Base-by-base conservation (phyloP, 2,888 invertebrate species). In the Perizoma affinitatum region DNA sequence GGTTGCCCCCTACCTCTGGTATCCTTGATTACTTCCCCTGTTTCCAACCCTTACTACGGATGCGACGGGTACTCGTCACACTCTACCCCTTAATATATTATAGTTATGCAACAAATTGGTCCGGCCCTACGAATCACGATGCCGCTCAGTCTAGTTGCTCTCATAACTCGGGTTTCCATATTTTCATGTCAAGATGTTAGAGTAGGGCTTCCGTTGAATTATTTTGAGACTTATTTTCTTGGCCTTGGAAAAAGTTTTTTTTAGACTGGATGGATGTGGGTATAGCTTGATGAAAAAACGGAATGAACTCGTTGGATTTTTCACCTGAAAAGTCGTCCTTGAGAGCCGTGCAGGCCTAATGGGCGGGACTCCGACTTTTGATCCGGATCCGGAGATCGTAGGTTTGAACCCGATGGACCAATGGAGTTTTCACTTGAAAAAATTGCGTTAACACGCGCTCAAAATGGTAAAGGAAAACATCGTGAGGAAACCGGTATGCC, bases 61-160 rank as follows among this genome's bases (percentile, higher is more conserved):
- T 43, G 68, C 10, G 47, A 40, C 44, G 69, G 38, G 57, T 59
- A 58, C 67, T 62, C 45, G 44, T 58, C 54, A 63, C 51, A 54
- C 43, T 43, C 54, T 72, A 75, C 75, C 80, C 74, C 71, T 66
- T 22, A 22, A 83, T 82, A 79, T 73, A 76, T 84, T 78, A 83
- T 70, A 68, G 73, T 81, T 80, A 82, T 82, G 77, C 73, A 71
- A 71, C 78, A 75, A 79, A 84, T 85, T 84, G 84, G 83, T 83
- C 82, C 74, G 71, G 69, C 67, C 69, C 74, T 71, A 75, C 74
- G 75, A 78, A 79, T 75, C 74, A 73, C 75, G 75, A 76, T 79
- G 73, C 68, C 45, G 75, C 73, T 71, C 69, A 74, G 72, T 67
- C 68, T 65, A 64, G 69, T 68, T 68, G 54, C 56, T 52, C 57